Base-by-base conservation (phyloP, 1,140 invertebrate species). In the Anoplolepis gracilipes region DNA sequence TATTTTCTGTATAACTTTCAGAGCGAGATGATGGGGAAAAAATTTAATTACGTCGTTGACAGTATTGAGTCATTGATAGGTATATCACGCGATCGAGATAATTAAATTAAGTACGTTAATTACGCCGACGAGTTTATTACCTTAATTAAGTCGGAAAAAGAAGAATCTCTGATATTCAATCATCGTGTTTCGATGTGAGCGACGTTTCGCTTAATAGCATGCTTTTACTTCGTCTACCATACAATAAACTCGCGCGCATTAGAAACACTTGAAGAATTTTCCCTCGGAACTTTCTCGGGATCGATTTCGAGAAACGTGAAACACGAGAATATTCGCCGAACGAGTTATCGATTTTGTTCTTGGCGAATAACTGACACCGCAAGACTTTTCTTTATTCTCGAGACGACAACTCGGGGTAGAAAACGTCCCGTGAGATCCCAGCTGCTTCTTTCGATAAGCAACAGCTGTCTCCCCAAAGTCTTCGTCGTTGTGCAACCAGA, bases 381-480 rank as follows among this genome's bases (percentile, higher is more conserved):
- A 13, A 16, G 22, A 81, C 55, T 77, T 76, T 81, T 62, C 75
- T 39, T 76, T 25, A 57, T 25, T 85, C 84, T 85, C 46, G 30
- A n/a, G 4, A 25, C 33, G 13, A 13, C 53, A 3, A 49, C 46
- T 36, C 82, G 8, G 61, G 16, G 11, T 39, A 13, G 33, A 13
- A 46, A 79, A 81, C 55, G 13, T 87, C 16, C 55, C 61, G n/a
- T 22, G 72, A 85, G 64, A 85, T 36, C 65, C 90, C 46, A 89
- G 81, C 85, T 88, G 89, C 57, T 67, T 64, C 30, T 59, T 39
- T 64, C 42, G 64, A 84, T 84, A 39, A 61, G 42, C 59, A 84
- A 76, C 90, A 90, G 90, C 90, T 91, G 87, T 87, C 70, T 53
- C 64, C n/a, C 30, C 30, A 49, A 64, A 70, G 22, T 36, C 46